Percentiles rank a stretch among this genome's conserved stretches.
Evolutionary conservation across 1,140 invertebrate species (phyloP).

Genomic region (Mamestra configurata): DNA sequence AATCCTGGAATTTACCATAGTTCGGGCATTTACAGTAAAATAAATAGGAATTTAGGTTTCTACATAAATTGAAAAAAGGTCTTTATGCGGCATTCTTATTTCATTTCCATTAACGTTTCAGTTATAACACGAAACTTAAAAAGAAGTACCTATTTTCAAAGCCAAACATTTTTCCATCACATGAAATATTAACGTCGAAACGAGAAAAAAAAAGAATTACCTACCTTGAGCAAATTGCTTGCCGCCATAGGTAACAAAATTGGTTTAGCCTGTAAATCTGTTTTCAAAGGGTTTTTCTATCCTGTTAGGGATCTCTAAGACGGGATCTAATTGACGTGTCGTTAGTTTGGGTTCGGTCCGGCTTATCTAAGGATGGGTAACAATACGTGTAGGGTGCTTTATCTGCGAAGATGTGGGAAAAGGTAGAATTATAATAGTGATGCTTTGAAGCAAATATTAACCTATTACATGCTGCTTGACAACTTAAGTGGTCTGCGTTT

Average conservation of each 20-base stretch:
- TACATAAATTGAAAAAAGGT: too few relatives aligned
- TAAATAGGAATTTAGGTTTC: too few relatives aligned
- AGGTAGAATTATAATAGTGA: background rate
- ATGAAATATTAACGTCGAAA: background rate
- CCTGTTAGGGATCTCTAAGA: background rate
- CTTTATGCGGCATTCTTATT: too few relatives aligned
- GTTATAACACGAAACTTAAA: background rate
- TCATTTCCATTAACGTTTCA: too few relatives aligned
- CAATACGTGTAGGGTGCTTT: background rate
- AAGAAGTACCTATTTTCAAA: background rate
- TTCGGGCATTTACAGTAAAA: too few relatives aligned
- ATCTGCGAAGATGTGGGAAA: background rate
- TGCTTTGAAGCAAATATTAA: too few relatives aligned
- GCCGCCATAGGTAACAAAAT: background rate
- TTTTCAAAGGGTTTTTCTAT: background rate
- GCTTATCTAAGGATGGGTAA: background rate
- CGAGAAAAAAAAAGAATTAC: constrained; percentile 4
- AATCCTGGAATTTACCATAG: too few relatives aligned
- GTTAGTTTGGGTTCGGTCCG: background rate
- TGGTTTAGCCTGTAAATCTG: constrained; percentile 1
- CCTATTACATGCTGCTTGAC: too few relatives aligned
- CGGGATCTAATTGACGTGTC: background rate
- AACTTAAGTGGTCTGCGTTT: too few relatives aligned
- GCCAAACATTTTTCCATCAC: background rate
- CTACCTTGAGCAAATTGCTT: background rate